Evolutionary conservation across 2,113 vertebrate genomes (phyloP).

Genomic region (Lampris megalopsis): DNA sequence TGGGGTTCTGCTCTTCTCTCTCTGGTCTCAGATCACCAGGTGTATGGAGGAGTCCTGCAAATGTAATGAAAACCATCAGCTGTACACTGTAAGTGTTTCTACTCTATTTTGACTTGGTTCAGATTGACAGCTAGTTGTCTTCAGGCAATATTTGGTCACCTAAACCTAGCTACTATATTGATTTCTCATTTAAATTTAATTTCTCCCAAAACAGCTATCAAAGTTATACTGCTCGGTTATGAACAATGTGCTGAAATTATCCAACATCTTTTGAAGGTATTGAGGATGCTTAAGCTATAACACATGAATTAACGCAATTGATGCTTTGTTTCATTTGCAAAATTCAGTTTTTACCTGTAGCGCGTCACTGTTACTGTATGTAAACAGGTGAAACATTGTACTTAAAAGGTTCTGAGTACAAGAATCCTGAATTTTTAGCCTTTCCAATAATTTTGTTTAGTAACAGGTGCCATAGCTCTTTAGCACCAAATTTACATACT

Average conservation of each 20-base stretch:
- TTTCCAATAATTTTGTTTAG: neutral
- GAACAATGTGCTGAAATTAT: too few relatives aligned
- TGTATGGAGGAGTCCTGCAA: slow-evolving; percentile 78
- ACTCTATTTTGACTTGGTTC: neutral
- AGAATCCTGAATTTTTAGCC: neutral
- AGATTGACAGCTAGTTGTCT: neutral
- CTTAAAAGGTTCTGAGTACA: neutral
- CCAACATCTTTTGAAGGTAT: too few relatives aligned
- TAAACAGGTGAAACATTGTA: too few relatives aligned
- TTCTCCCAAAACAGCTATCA: too few relatives aligned
- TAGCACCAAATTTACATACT: too few relatives aligned
- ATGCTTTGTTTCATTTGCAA: too few relatives aligned
- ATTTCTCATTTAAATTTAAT: neutral
- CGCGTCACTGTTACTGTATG: too few relatives aligned
- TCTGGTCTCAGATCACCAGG: slow-evolving; percentile 89
- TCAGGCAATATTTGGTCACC: neutral
- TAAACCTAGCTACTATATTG: neutral
- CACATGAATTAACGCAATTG: too few relatives aligned
- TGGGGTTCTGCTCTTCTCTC: slow-evolving; percentile 89
- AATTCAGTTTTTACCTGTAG: too few relatives aligned
- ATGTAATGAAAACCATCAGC: slow-evolving; percentile 91
- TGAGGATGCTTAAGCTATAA: too few relatives aligned
- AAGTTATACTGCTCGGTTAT: too few relatives aligned
- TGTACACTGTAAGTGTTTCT: slow-evolving; percentile 88
- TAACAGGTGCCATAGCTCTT: too few relatives aligned